Evolutionary conservation across 2,888 invertebrate genomes (phyloP).

Genomic region (Cephus nigrinus): DNA sequence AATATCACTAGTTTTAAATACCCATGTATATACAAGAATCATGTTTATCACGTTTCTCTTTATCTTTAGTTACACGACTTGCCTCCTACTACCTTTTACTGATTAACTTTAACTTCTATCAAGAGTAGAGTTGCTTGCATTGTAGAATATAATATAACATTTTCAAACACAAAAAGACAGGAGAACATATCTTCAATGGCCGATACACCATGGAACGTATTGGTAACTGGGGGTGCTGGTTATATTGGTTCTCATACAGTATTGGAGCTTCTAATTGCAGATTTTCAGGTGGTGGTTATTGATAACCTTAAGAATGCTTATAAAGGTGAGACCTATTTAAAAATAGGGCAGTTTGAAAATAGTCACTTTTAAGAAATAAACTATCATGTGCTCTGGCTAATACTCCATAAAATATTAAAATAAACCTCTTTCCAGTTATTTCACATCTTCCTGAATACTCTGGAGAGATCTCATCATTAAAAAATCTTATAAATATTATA

Average conservation of each 20-base stretch:
- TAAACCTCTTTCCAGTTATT: not conserved
- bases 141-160: not conserved
- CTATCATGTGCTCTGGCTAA: not conserved
- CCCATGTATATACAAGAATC: not conserved
- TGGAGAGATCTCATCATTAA: constrained; percentile 3
- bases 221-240: constrained; percentile 96
- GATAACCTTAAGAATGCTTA: constrained; percentile 90
- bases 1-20: not conserved
- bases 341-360: not conserved
- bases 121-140: not conserved
- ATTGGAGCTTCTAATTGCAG: constrained; percentile 78
- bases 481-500: constrained; percentile 7
- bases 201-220: constrained; percentile 66
- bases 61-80: not conserved
- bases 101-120: not conserved
- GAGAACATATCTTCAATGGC: constrained; percentile 12
- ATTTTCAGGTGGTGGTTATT: constrained; percentile 83
- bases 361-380: not conserved
- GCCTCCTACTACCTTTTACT: not conserved
- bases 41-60: not conserved
- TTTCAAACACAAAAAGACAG: not conserved
- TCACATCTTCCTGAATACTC: no score
- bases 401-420: not conserved
- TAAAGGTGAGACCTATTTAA: constrained; percentile 68
- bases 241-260: constrained; percentile 95